A percentile compares a stretch with the other conserved stretches of the same genome.
phyloP scores from a whole-genome alignment of 2,797 vertebrate species.

The Monodelphis domestica region DNA sequence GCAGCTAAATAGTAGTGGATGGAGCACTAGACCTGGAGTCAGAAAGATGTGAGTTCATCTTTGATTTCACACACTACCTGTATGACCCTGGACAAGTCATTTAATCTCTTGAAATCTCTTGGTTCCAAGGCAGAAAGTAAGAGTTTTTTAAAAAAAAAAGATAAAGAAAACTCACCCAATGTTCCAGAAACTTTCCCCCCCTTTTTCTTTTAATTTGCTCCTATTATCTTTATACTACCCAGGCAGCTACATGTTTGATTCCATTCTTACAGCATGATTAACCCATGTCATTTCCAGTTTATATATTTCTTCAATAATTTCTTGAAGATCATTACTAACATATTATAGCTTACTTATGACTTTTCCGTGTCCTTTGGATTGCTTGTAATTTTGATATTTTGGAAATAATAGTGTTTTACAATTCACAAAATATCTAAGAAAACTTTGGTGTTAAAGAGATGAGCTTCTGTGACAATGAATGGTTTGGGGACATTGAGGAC shows the following conservation, averaged over 20 bases:
- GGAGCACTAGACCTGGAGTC: too few species aligned
- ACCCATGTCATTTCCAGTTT: background rate
- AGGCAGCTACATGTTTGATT: background rate
- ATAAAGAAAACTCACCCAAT: background rate
- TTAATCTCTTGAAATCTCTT: too few species aligned
- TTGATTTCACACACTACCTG: too few species aligned
- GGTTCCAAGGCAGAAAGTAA: too few species aligned
- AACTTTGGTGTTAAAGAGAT: background rate
- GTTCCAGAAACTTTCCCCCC: background rate
- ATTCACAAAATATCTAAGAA: background rate
- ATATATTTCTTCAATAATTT: background rate
- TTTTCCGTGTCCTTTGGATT: background rate
- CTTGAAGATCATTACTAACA: background rate
- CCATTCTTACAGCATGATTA: background rate
- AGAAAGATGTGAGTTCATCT: too few species aligned
- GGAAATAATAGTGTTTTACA: background rate
- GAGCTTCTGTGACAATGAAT: background rate
- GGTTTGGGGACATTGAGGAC: background rate
- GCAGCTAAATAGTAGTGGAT: too few species aligned
- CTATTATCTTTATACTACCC: background rate
- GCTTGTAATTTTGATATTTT: background rate
- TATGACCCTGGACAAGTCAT: too few species aligned
- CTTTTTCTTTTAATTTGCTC: background rate
- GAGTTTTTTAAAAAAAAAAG: too few species aligned
- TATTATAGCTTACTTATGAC: background rate